Percentiles rank a stretch among this genome's conserved stretches.
phyloP scores from a whole-genome alignment of 2,888 invertebrate species.

The Caenorhabditis macrosperma region DNA sequence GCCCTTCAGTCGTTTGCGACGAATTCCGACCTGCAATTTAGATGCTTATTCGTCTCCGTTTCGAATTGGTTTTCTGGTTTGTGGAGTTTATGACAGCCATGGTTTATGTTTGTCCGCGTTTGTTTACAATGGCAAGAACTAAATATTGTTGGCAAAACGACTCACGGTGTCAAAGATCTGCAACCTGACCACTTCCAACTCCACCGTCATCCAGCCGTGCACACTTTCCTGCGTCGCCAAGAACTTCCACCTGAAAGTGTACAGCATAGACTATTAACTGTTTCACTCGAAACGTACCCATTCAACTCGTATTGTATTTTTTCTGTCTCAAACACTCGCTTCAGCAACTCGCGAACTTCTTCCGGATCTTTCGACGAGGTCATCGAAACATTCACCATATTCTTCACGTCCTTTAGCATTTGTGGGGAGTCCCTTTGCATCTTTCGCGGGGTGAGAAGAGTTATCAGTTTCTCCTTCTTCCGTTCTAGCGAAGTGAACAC shows the following conservation, averaged over 20 bases:
- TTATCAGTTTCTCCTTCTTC: constrained; percentile 85
- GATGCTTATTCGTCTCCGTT: neutral
- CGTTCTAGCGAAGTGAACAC: constrained; percentile 86
- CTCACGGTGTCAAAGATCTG: constrained; percentile 80
- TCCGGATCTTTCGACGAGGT: constrained; percentile 85
- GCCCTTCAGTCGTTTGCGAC: constrained; percentile 87
- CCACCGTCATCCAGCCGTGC: constrained; percentile 84
- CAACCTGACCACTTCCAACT: constrained; percentile 84
- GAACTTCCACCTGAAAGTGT: constrained; percentile 85
- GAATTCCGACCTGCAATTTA: constrained; percentile 84
- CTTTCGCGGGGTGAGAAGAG: constrained; percentile 85
- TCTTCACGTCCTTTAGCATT: constrained; percentile 80
- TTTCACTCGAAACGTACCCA: constrained; percentile 63
- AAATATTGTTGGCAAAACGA: neutral
- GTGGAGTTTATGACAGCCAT: neutral
- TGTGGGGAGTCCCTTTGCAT: constrained; percentile 69
- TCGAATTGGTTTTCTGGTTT: constrained; percentile 10
- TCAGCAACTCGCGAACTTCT: constrained; percentile 84
- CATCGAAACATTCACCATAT: constrained; percentile 86
- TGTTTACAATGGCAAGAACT: constrained; percentile 8
- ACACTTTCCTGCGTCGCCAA: constrained; percentile 85
- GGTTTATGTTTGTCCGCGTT: constrained; percentile 1
- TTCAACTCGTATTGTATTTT: constrained; percentile 69
- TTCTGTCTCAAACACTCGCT: constrained; percentile 83
- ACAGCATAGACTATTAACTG: neutral